Conservation (phyloP, 2,113 vertebrate genomes). For the Oenanthe melanoleuca region DNA sequence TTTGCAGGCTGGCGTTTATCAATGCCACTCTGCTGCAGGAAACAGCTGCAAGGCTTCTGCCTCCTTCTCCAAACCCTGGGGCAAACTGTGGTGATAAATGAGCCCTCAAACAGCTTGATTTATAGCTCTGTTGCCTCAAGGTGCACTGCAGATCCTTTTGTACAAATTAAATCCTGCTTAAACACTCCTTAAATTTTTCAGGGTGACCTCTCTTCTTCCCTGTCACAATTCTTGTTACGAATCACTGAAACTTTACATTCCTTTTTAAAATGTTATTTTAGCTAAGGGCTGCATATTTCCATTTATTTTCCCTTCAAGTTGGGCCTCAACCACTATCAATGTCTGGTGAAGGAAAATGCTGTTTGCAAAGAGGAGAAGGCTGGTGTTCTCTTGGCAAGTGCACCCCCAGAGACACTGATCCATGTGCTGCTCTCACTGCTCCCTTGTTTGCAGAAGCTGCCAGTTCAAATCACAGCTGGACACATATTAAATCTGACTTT, state of each 20-base stretch:
- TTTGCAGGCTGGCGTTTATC: conserved; percentile 38
- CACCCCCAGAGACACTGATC: background rate
- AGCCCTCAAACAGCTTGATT: conserved; percentile 56
- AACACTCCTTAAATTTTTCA: conserved; percentile 56
- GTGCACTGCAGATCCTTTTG: conserved; percentile 28
- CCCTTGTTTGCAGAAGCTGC: background rate
- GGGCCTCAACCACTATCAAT: background rate
- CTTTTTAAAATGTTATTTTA: conserved; percentile 34
- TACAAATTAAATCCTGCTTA: conserved; percentile 59
- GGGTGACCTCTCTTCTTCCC: conserved; percentile 42
- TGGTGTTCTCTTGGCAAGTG: accelerated
- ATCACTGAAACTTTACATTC: background rate
- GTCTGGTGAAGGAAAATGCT: background rate
- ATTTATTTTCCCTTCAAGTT: background rate
- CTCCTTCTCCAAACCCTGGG: conserved; percentile 11
- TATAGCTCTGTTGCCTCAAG: conserved; percentile 39
- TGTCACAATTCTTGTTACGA: conserved; percentile 8
- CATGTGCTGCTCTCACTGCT: background rate
- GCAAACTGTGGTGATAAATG: conserved; percentile 47
- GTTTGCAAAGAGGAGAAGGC: background rate
- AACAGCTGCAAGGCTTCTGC: conserved; percentile 45
- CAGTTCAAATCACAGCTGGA: background rate
- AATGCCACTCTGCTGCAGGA: background rate
- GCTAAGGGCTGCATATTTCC: background rate
- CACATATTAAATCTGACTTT: background rate